Evolutionary conservation across 2,888 invertebrate genomes (phyloP).

Genomic region (Zaprionus obscuricornis): DNA sequence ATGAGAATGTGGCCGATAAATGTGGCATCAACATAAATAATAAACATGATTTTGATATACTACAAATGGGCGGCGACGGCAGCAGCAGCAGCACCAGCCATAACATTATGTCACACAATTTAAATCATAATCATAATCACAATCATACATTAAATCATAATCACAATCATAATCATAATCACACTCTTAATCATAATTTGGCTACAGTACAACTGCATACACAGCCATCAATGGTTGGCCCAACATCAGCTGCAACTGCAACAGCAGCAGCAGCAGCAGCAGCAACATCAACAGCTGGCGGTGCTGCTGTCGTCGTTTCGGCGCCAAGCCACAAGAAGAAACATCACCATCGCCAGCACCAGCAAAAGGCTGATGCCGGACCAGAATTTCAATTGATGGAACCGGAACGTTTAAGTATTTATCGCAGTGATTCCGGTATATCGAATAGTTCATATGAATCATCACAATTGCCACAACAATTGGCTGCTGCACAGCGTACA

Average conservation of each 20-base stretch:
- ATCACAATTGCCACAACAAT: slow-evolving; percentile 80
- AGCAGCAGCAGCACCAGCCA: slow-evolving; percentile 45
- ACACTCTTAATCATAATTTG: slow-evolving; percentile 35
- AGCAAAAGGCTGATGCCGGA: slow-evolving; percentile 69
- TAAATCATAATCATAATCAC: slow-evolving; percentile 19
- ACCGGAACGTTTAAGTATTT: slow-evolving; percentile 82
- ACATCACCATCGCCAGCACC: slow-evolving; percentile 81
- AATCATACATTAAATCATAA: too few relatives aligned
- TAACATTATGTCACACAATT: slow-evolving; percentile 16
- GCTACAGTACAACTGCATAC: slow-evolving; percentile 73
- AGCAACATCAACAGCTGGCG: slow-evolving; percentile 1
- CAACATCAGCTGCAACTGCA: not conserved
- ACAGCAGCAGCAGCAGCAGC: slow-evolving; percentile 4
- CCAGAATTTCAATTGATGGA: slow-evolving; percentile 80
- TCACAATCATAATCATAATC: slow-evolving; percentile 1
- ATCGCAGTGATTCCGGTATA: slow-evolving; percentile 83
- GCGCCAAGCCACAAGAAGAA: slow-evolving; percentile 75
- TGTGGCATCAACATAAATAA: too few relatives aligned
- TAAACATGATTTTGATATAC: slow-evolving; percentile 55
- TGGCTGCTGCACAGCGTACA: slow-evolving; percentile 31
- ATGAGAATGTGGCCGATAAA: slow-evolving; percentile 88
- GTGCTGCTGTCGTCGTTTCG: slow-evolving; percentile 49
- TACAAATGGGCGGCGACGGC: slow-evolving; percentile 54
- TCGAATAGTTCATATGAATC: slow-evolving; percentile 85
- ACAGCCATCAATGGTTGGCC: slow-evolving; percentile 40